Evolutionary conservation across 2,797 vertebrate genomes (phyloP).

Genomic region (Poecilia velifera): DNA sequence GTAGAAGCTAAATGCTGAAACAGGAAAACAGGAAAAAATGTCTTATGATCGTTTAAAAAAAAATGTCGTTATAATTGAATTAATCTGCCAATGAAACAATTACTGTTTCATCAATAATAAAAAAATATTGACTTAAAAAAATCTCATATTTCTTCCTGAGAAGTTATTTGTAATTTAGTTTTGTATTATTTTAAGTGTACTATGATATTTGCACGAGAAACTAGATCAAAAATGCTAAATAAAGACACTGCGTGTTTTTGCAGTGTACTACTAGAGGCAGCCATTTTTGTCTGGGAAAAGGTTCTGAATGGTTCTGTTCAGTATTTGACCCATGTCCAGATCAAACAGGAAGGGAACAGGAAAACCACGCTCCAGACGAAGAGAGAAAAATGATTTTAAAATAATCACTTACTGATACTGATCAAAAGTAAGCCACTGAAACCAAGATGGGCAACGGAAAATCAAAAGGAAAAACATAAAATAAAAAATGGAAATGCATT

Average conservation of each 20-base stretch:
- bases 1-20: too few species aligned
- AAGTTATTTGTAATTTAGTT: too few species aligned
- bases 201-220: too few species aligned
- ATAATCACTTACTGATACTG: constrained; percentile 83
- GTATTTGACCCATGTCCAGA: constrained; percentile 41
- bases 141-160: too few species aligned
- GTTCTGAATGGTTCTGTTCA: background rate
- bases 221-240: too few species aligned
- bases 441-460: constrained; percentile 69
- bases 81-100: too few species aligned
- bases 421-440: constrained; percentile 84
- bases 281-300: background rate
- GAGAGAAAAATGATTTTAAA: constrained; percentile 49
- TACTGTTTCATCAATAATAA: too few species aligned
- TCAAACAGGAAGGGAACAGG: constrained; percentile 20
- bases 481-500: constrained; percentile 43
- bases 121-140: too few species aligned
- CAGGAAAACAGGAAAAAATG: too few species aligned
- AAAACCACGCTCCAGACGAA: constrained; percentile 11
- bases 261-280: background rate
- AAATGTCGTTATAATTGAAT: too few species aligned
- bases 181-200: too few species aligned
- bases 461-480: constrained; percentile 48
- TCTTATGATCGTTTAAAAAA: too few species aligned
- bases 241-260: background rate